Conservation (phyloP, 1,140 invertebrate genomes). For the Zaprionus capensis region DNA sequence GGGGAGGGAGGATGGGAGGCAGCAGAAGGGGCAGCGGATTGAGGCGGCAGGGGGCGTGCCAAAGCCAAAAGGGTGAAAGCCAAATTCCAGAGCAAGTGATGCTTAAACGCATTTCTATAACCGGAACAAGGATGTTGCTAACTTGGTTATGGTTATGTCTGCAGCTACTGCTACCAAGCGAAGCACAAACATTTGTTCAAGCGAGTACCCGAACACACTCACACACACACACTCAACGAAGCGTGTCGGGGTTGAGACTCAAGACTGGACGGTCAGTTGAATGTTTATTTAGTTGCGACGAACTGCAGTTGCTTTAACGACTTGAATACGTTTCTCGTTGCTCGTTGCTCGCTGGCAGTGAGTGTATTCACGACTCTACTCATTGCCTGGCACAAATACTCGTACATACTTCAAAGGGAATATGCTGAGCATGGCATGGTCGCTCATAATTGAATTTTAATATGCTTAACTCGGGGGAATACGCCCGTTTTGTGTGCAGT, state of each 20-base stretch:
- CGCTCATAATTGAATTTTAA: constrained; percentile 6
- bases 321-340: not conserved
- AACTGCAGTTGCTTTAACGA: constrained; percentile 12
- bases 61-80: constrained; percentile 50
- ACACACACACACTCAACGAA: constrained; percentile 8
- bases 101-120: constrained; percentile 76
- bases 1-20: not conserved
- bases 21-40: not conserved
- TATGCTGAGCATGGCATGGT: not conserved
- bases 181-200: constrained; percentile 20
- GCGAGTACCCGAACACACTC: constrained; percentile 12
- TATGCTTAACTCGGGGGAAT: not conserved
- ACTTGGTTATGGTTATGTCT: constrained; percentile 70
- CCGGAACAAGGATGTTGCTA: constrained; percentile 72
- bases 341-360: not conserved
- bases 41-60: not conserved
- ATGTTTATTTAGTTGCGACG: constrained; percentile 31
- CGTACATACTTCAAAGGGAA: constrained; percentile 2
- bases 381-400: not conserved
- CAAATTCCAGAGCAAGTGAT: constrained; percentile 60
- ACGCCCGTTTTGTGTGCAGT: not conserved
- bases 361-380: constrained; percentile 6
- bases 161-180: constrained; percentile 11
- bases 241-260: constrained; percentile 21
- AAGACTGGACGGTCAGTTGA: constrained; percentile 36